Percentiles rank a stretch among this genome's conserved stretches.
Evolutionary conservation across 2,888 invertebrate species (phyloP).

Genomic region (Melitaea athalia): DNA sequence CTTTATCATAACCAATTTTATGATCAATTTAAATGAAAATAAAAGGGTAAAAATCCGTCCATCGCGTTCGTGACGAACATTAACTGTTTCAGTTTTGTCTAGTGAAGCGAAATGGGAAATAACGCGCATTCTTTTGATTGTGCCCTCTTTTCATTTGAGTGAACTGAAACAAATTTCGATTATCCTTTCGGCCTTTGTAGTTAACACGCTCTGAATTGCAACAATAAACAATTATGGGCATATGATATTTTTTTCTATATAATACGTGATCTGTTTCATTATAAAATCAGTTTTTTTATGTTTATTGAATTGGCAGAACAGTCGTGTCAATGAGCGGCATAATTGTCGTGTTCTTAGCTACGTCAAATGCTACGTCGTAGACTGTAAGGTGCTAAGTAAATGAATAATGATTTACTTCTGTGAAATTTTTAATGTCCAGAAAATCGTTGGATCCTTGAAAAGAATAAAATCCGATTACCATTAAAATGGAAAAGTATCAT

Average conservation of each 20-base stretch:
- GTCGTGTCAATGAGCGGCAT: no score
- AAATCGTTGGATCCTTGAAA: no score
- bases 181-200: not conserved
- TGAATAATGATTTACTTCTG: no score
- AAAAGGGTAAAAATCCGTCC: not conserved
- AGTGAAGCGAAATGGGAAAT: not conserved
- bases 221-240: not conserved
- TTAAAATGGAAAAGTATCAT: no score
- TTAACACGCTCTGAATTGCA: not conserved
- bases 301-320: no score
- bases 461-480: no score
- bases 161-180: not conserved
- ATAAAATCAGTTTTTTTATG: no score
- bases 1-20: not conserved
- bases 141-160: not conserved
- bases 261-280: not conserved
- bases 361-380: no score
- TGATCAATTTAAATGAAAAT: not conserved
- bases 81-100: not conserved
- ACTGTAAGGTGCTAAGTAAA: no score
- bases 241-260: not conserved
- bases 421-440: no score
- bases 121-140: not conserved
- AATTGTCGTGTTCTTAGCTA: no score
- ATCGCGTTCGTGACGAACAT: not conserved